These are phyloP conservation scores for Saguinus midas DNA, from an alignment of 2,113 vertebrate species.

Conservation along the genomic window DNA sequence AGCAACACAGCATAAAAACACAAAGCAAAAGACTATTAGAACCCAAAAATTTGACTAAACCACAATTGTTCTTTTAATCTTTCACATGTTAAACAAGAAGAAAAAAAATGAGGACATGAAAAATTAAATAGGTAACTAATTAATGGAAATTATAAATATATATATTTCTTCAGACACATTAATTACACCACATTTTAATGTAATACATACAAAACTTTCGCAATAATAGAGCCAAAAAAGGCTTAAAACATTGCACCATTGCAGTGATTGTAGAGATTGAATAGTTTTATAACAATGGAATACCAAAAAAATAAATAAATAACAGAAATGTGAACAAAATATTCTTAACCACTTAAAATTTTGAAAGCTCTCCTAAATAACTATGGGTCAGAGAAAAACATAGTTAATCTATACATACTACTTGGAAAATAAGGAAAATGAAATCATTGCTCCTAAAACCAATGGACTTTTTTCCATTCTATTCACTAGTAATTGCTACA, in stretches of 20 bases:
- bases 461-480: not conserved
- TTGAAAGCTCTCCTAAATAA: not conserved
- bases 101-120: not conserved
- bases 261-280: not conserved
- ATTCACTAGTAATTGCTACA: not conserved
- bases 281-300: not conserved
- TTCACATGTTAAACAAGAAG: not conserved
- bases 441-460: not conserved
- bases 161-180: not conserved
- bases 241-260: not conserved
- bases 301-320: not conserved
- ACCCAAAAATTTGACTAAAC: not conserved
- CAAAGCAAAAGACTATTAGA: not conserved
- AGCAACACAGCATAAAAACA: not conserved
- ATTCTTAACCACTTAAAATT: not conserved
- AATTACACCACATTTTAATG: not conserved
- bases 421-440: slow-evolving; percentile 6
- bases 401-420: not conserved
- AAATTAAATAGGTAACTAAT: not conserved
- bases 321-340: not conserved
- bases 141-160: not conserved
- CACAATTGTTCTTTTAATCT: not conserved
- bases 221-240: not conserved
- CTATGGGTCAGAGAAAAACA: not conserved
- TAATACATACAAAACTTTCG: not conserved